Conservation (phyloP, 2,888 invertebrate genomes). For the Oligia latruncula region DNA sequence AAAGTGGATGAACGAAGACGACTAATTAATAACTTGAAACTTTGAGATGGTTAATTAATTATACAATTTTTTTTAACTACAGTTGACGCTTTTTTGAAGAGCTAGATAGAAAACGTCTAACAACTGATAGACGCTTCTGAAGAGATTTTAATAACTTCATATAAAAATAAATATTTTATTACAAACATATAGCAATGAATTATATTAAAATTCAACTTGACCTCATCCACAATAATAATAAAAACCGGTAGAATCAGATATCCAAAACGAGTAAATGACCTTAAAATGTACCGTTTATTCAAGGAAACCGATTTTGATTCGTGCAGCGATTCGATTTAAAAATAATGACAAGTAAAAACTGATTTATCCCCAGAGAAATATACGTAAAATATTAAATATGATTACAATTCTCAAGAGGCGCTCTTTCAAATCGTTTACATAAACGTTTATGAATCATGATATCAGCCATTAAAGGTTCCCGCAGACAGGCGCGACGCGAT, state of each 20-base stretch:
- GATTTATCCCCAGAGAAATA: constrained; percentile 22
- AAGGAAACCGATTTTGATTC: constrained; percentile 45
- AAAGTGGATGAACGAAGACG: constrained; percentile 20
- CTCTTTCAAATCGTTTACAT: constrained; percentile 41
- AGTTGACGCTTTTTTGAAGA: background rate
- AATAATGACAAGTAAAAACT: constrained; percentile 22
- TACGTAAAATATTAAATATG: constrained; percentile 35
- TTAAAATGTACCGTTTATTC: constrained; percentile 55
- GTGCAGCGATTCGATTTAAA: constrained; percentile 27
- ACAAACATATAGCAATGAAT: constrained; percentile 17
- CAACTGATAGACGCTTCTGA: too few relatives aligned
- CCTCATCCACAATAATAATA: constrained; percentile 9
- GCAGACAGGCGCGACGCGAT: background rate
- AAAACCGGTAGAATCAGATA: constrained; percentile 57
- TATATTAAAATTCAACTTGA: constrained; percentile 17
- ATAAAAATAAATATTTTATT: background rate
- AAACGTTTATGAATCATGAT: constrained; percentile 44
- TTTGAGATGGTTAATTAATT: constrained; percentile 18
- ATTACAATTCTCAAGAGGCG: constrained; percentile 64
- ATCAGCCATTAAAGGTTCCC: constrained; percentile 33
- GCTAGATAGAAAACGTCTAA: too few relatives aligned
- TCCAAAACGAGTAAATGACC: constrained; percentile 55
- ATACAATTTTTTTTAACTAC: background rate
- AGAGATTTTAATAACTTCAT: background rate
- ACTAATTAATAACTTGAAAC: constrained; percentile 37